Conservation (phyloP, 2,888 invertebrate genomes). For the Elegia similella region DNA sequence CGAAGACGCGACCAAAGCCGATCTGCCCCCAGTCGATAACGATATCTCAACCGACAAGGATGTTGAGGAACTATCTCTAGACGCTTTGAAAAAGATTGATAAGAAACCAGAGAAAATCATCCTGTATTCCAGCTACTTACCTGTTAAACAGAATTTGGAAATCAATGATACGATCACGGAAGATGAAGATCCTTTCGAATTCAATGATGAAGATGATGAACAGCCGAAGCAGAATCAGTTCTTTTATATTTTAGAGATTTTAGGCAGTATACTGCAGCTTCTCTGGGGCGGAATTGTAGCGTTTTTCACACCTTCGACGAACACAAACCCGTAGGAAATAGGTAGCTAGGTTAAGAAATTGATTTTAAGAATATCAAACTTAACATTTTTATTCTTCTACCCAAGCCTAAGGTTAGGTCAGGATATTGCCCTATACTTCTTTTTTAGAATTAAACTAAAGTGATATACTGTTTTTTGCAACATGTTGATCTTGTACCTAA, state of each 20-base stretch:
- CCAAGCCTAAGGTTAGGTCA: not conserved
- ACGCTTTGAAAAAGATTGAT: slow-evolving; percentile 44
- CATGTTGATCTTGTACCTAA: no score
- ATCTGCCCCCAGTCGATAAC: slow-evolving; percentile 47
- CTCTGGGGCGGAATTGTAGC: slow-evolving; percentile 55
- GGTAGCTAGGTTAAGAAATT: not conserved
- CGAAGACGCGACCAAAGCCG: slow-evolving; percentile 37
- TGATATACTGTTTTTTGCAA: no score
- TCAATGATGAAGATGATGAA: slow-evolving; percentile 42
- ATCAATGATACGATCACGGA: slow-evolving; percentile 33
- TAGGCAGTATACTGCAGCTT: slow-evolving; percentile 59
- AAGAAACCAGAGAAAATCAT: slow-evolving; percentile 69
- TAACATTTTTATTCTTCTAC: not conserved
- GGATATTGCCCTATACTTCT: not conserved
- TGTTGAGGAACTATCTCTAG: slow-evolving; percentile 60
- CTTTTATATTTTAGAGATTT: slow-evolving; percentile 52
- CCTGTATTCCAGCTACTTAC: slow-evolving; percentile 55
- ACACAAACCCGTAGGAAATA: not conserved
- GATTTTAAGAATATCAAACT: not conserved
- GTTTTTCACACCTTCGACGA: slow-evolving; percentile 40
- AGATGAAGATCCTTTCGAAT: slow-evolving; percentile 37
- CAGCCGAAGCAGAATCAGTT: slow-evolving; percentile 46
- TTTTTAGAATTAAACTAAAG: no score
- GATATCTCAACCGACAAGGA: slow-evolving; percentile 50
- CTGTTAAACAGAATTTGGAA: slow-evolving; percentile 33